Evolutionary conservation across 2,888 invertebrate species (phyloP).

Genomic region (Mystacides longicornis): DNA sequence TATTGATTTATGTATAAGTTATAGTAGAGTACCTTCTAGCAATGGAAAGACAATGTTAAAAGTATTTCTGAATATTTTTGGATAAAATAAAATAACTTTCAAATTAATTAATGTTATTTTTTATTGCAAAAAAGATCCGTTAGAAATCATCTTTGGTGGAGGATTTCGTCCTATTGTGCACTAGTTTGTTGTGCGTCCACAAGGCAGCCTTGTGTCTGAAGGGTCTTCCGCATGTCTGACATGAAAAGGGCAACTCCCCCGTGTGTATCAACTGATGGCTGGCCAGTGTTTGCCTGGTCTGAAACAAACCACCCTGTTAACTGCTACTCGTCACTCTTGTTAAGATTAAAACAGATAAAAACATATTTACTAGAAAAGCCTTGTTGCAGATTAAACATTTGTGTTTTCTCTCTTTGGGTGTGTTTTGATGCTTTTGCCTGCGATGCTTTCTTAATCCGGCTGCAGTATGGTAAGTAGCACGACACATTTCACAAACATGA

Average conservation of each 20-base stretch:
- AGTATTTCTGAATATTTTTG: no score
- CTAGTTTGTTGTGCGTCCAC: conserved; percentile 13
- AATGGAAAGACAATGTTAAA: no score
- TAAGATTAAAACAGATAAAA: not conserved
- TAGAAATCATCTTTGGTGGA: no score
- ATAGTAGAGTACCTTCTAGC: no score
- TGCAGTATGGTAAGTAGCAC: conserved; percentile 4
- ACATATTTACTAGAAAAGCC: conserved; percentile 11
- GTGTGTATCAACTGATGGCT: conserved; percentile 12
- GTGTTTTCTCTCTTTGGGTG: conserved; percentile 2
- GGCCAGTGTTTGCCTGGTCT: conserved; percentile 6
- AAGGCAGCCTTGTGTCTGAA: conserved; percentile 12
- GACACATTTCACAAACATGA: conserved; percentile 9
- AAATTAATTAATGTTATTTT: no score
- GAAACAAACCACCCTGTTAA: no score
- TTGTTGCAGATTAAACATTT: conserved; percentile 10
- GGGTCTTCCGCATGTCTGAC: conserved; percentile 7
- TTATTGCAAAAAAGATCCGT: no score
- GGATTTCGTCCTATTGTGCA: conserved; percentile 5
- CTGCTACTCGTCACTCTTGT: no score
- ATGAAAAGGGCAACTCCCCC: conserved; percentile 10
- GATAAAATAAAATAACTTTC: no score
- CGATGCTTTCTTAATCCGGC: conserved; percentile 11
- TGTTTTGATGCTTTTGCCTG: not conserved
- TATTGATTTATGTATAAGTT: no score